A percentile compares a stretch with the other conserved stretches of the same genome.
Evolutionary conservation across 2,113 vertebrate species (phyloP).

Genomic region (Picathartes gymnocephalus): DNA sequence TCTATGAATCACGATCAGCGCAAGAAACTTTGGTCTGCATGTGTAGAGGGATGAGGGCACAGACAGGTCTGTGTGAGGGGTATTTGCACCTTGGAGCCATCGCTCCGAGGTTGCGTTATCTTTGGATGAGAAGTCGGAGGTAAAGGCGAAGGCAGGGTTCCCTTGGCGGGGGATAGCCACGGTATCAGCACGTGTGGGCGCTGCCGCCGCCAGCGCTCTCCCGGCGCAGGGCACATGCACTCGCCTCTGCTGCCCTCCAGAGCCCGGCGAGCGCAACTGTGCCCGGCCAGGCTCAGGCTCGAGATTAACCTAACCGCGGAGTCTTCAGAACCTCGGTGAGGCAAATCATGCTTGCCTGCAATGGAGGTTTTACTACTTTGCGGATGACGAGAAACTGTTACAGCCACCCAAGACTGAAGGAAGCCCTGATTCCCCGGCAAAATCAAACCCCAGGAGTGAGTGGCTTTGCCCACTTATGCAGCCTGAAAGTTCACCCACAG

Average conservation of each 20-base stretch:
- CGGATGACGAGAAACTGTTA: background rate
- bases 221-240: background rate
- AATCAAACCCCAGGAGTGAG: background rate
- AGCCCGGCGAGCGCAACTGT: background rate
- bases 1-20: background rate
- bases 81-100: background rate
- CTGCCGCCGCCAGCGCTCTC: no score
- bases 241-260: constrained; percentile 46
- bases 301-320: fast-evolving
- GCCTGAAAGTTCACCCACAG: background rate
- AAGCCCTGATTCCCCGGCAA: background rate
- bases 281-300: background rate
- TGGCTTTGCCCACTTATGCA: background rate
- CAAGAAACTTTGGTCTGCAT: background rate
- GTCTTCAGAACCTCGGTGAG: background rate
- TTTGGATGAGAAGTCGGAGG: background rate
- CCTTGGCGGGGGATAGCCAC: background rate
- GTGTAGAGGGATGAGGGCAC: background rate
- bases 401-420: background rate
- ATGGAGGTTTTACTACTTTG: background rate
- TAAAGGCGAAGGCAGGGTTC: background rate
- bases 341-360: background rate
- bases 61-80: background rate
- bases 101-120: fast-evolving
- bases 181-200: background rate